Evolutionary conservation across 2,888 invertebrate species (phyloP).

Genomic region (Erebia aethiops): DNA sequence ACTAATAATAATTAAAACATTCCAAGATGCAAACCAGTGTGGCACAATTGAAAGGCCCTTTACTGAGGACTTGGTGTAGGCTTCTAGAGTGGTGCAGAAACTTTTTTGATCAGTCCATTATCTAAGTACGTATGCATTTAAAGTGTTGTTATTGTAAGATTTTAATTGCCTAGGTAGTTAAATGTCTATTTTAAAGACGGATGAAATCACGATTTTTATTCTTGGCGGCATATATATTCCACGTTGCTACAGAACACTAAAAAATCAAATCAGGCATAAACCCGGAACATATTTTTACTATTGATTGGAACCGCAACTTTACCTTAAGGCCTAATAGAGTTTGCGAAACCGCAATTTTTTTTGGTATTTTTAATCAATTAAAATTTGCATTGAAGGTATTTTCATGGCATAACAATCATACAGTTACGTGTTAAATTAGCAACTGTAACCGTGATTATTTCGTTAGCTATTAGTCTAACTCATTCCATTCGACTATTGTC

Average conservation of each 20-base stretch:
- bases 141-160: background rate
- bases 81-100: background rate
- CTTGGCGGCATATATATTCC: background rate
- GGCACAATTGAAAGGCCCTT: background rate
- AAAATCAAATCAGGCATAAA: background rate
- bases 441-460: too few species aligned
- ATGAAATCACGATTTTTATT: background rate
- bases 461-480: too few species aligned
- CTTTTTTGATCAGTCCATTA: background rate
- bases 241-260: background rate
- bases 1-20: too few species aligned
- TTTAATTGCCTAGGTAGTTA: background rate
- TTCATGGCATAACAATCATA: background rate
- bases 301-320: background rate
- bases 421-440: background rate
- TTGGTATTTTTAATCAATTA: constrained; percentile 1
- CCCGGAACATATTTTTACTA: background rate
- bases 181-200: background rate
- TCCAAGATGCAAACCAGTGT: background rate
- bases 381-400: background rate
- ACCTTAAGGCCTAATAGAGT: background rate
- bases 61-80: background rate
- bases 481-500: too few species aligned
- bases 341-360: background rate
- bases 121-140: background rate